Evolutionary conservation across 1,140 invertebrate species (phyloP), one percentile per base, ranked within the genome.

Genomic region (Mactra quadrangularis): DNA sequence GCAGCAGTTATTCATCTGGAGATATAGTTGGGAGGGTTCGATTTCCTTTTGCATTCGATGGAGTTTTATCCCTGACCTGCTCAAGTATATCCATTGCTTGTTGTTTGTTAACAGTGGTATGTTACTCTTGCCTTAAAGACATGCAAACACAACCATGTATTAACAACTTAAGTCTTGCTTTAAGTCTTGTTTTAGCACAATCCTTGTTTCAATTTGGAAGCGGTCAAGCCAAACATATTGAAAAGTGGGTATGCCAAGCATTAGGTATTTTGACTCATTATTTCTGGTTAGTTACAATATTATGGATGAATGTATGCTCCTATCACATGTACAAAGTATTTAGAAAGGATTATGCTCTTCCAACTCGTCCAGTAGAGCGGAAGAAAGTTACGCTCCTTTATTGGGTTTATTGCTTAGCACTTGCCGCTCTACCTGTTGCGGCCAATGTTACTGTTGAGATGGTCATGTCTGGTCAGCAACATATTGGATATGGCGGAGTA

Each of bases 261-360:
- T 87, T 96, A 94, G 96, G 96, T 72, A 95, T 96, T 70, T 93
- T 95, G 84, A 97, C 97, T 94, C 97, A 98, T 91, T 98, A 97
- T 94, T 96, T 97, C 92, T 97, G 97, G 93, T 94, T 98, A 90
- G 95, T 96, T 31, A 96, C 97, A 57, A 98, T 98, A 94, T 97
- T 97, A 93, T 98, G 97, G 97, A 96, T 98, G 79, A 98, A 97
- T 93, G 97, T 97, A 50, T 98, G 98, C 96, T 97, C 97, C 13
- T 59, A 22, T n/a, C 70, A 85, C 38, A 77, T 82, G 71, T 55
- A 33, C 22, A 64, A 33, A n/a, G 97, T 97, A 4, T 93, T 94
- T 27, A 50, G 53, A 0, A 53, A n/a, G n/a, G n/a, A n/a, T n/a
- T n/a, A 31, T 19, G 3, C 66, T 17, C 29, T 22, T 31, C 2